Evolutionary conservation across 2,888 invertebrate species (phyloP), one percentile per base, ranked within the genome.

Genomic region (Drosophila niveifrons): DNA sequence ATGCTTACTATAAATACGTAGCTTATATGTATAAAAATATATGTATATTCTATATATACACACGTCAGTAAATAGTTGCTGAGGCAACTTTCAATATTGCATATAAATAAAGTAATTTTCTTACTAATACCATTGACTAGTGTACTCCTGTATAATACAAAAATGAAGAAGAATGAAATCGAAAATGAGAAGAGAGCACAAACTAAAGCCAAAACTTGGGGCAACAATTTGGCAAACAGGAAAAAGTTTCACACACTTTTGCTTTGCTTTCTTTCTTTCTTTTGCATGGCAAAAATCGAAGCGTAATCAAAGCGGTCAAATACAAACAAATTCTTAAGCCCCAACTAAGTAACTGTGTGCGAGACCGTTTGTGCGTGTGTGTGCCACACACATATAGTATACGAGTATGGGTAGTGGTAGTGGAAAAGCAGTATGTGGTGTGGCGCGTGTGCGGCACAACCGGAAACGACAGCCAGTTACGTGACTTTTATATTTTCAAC

Each of bases 401-500:
- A 7, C 28, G 13, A 10, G 10, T 10, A 2, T 29, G 2, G 1
- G 10, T 31, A 10, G 31, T 31, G 31, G 31, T 31, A 31, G 50
- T 47, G 48, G 59, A 36, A 23, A 23, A 39, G 31, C 41, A 29
- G 36, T 66, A 17, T 41, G 44, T 53, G 11, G 15, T 34, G 55
- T 47, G 67, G 63, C 64, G 86, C 72, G 80, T 82, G 75, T 77
- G 64, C 63, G 67, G 44, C 57, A 59, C 52, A 71, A 78, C 67
- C 78, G 88, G 85, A 84, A 84, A 84, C 88, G 81, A 70, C 67
- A 77, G 72, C 75, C 78, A 84, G 89, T 83, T 87, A 84, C 89
- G 83, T 83, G 83, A 83, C 83, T 83, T 83, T 83, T 83, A 86
- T 86, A 87, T 83, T 86, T 87, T 80, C 71, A 80, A 83, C 87